Percentiles rank a stretch among this genome's conserved stretches.
Conservation (phyloP, 2,888 invertebrate species). For the Trissonchulus latispiculum region DNA sequence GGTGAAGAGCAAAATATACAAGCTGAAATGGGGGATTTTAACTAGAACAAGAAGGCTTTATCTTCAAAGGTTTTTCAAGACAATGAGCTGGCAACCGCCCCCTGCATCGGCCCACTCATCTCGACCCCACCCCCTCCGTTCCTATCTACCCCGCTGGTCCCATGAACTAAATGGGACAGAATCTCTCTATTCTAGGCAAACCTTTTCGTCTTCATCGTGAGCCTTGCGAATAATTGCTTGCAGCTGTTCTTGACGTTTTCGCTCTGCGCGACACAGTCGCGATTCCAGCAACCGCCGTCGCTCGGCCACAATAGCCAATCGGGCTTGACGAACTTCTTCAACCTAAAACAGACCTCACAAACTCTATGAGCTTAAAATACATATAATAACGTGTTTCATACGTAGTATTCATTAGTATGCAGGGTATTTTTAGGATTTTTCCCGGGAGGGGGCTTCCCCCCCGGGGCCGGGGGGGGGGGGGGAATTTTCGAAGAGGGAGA, state of each 20-base stretch:
- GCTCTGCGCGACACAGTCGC: conserved; percentile 63
- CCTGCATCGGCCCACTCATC: too few species aligned
- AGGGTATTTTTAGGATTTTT: too few species aligned
- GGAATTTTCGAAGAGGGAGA: neutral
- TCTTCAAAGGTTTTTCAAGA: too few species aligned
- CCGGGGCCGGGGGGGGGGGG: neutral
- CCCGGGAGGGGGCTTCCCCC: neutral
- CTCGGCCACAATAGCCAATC: conserved; percentile 72
- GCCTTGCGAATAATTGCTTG: conserved; percentile 73
- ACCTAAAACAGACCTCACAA: conserved; percentile 44
- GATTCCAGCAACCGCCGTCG: conserved; percentile 48
- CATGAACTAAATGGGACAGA: neutral
- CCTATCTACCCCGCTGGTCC: too few species aligned
- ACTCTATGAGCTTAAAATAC: neutral
- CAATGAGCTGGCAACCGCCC: too few species aligned
- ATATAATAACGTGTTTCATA: too few species aligned
- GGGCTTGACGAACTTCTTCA: conserved; percentile 60
- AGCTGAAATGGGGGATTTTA: too few species aligned
- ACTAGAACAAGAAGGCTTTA: too few species aligned
- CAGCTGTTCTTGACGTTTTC: conserved; percentile 67
- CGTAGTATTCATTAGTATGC: too few species aligned
- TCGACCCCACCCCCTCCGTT: too few species aligned
- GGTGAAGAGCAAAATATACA: too few species aligned
- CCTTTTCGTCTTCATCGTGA: conserved; percentile 90
- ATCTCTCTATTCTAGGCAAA: conserved; percentile 33